Base-by-base conservation (phyloP, 2,113 vertebrate species). In the Cacatua alba region DNA sequence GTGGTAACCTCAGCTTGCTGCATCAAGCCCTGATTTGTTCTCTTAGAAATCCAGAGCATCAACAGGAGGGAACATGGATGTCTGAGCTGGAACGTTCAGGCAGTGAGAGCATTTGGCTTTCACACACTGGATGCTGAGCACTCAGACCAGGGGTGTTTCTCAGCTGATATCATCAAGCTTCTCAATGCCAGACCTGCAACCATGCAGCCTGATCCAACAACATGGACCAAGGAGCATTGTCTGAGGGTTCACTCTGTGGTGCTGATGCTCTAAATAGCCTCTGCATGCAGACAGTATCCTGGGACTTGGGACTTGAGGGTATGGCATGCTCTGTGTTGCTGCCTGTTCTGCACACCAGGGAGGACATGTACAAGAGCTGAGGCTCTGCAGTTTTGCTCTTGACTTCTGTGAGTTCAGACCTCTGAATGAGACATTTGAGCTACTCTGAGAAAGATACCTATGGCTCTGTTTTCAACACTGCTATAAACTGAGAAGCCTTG, bases 51-150 rank as follows among this genome's bases (percentile, higher is more conserved):
- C 17, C 17, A 1, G 28, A 16, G 5, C 17, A 8, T 2, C 7
- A n/a, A 8, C 0, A 0, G 39, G 48, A 46, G 68, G 80, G 51
- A 68, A 2, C 25, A 5, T 0, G 0, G 13, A 10, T 9, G 13
- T 3, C 1, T 5, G 74, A 21, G 12, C 1, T 16, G 7, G 31
- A 37, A 20, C 0, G 1, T 9, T n/a, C 37, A 33, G 79, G 16
- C 21, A 28, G 63, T 44, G 74, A 60, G 70, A 44, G 19, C 37
- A 8, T 37, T 57, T 9, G 13, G 26, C 39, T 78, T 69, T 14
- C 33, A 33, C 29, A 1, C 24, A 10, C 3, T 0, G 2, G 33
- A 23, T 43, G 13, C 69, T 41, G 37, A 55, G 43, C 51, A 1
- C 29, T 68, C 70, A 17, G 41, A 10, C 11, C 44, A 14, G 37